phyloP scores from a whole-genome alignment of 2,888 invertebrate genomes.

The Odontomyia ornata region DNA sequence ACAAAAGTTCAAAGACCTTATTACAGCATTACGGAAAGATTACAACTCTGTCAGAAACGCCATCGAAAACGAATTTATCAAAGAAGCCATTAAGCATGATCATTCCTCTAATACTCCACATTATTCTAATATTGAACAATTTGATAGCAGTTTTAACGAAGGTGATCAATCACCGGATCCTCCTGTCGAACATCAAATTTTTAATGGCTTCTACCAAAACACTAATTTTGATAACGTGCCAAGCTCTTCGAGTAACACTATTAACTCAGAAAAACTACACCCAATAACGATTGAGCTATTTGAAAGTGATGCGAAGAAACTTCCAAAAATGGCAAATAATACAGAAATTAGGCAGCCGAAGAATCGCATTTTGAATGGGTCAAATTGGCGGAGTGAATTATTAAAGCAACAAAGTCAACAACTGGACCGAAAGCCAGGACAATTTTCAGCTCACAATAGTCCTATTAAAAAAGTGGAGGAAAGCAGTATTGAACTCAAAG shows the following conservation, averaged over 20 bases:
- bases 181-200: conserved; percentile 10
- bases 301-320: conserved; percentile 50
- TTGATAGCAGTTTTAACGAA: background rate
- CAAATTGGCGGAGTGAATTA: conserved; percentile 51
- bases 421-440: background rate
- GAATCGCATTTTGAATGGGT: conserved; percentile 51
- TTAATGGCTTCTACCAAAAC: conserved; percentile 54
- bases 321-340: conserved; percentile 53
- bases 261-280: conserved; percentile 50
- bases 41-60: conserved; percentile 47
- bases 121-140: conserved; percentile 20
- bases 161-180: conserved; percentile 4
- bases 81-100: background rate
- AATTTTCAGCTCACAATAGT: conserved; percentile 21
- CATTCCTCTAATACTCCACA: background rate
- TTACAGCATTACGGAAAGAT: conserved; percentile 58
- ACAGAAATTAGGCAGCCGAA: conserved; percentile 52
- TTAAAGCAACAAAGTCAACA: conserved; percentile 48
- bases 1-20: conserved; percentile 54
- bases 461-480: conserved; percentile 52
- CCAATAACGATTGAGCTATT: background rate
- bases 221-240: conserved; percentile 52
- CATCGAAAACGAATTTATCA: conserved; percentile 28
- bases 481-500: conserved; percentile 54
- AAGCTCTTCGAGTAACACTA: conserved; percentile 52